phyloP scores from a whole-genome alignment of 1,140 invertebrate species.

The Drosophila truncata region DNA sequence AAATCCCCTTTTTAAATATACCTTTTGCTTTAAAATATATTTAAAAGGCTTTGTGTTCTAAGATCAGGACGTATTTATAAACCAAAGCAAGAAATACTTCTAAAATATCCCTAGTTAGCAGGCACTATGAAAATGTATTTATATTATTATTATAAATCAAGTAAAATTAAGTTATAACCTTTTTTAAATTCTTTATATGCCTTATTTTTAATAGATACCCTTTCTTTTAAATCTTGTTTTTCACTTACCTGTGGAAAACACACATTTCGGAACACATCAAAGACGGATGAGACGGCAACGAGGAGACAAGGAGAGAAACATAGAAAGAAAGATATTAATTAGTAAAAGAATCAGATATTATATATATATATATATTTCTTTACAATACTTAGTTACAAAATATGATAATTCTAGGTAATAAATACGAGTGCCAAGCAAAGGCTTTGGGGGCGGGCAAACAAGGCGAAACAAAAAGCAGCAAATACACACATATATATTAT shows the following conservation, averaged over 20 bases:
- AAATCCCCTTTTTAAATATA: too few relatives aligned
- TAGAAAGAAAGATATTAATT: not conserved
- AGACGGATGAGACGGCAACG: not conserved
- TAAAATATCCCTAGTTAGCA: not conserved
- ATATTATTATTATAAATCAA: not conserved
- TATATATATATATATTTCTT: not conserved
- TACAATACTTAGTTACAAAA: slow-evolving; percentile 14
- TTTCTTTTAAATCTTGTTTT: not conserved
- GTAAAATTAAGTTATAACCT: not conserved
- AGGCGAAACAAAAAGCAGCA: slow-evolving; percentile 36
- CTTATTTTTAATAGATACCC: not conserved
- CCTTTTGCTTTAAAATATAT: too few relatives aligned
- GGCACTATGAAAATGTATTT: not conserved
- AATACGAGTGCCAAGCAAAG: slow-evolving; percentile 57
- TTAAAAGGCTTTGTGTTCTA: too few relatives aligned
- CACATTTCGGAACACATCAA: not conserved
- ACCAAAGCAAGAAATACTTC: too few relatives aligned
- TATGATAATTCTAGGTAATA: slow-evolving; percentile 1
- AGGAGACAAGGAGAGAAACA: not conserved
- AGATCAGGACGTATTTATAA: too few relatives aligned
- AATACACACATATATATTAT: not conserved
- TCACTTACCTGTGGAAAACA: not conserved
- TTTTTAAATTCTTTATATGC: not conserved
- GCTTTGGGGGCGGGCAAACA: slow-evolving; percentile 38
- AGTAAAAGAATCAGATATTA: not conserved